A percentile compares a stretch with the other conserved stretches of the same genome.
These are phyloP conservation scores for Paralichthys olivaceus DNA, from an alignment of 2,113 vertebrate genomes.

Conservation along the genomic window DNA sequence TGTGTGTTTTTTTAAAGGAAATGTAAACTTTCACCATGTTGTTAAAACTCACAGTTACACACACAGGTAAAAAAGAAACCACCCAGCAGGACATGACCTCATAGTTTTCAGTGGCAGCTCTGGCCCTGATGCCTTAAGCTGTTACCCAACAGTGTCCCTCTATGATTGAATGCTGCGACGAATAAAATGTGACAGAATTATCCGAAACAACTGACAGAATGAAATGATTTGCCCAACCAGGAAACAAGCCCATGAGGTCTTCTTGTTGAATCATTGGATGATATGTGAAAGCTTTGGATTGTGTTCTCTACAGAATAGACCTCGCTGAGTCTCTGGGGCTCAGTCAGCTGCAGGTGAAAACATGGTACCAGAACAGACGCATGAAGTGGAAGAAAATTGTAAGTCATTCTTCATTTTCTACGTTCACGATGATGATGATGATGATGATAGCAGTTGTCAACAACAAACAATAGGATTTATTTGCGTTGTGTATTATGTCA, in stretches of 20 bases:
- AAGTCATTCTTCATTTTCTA: constrained; percentile 75
- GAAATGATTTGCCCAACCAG: not conserved
- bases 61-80: not conserved
- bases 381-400: constrained; percentile 99
- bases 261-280: not conserved
- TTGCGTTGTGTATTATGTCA: not conserved
- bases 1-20: too few species aligned
- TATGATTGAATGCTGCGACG: not conserved
- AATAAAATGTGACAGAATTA: not conserved
- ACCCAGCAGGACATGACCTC: not conserved
- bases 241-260: not conserved
- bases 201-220: not conserved
- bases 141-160: not conserved
- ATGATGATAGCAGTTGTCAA: not conserved
- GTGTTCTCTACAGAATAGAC: constrained; percentile 89
- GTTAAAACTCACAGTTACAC: too few species aligned
- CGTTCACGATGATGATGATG: not conserved
- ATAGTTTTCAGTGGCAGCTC: not conserved
- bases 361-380: constrained; percentile 98
- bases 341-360: constrained; percentile 98
- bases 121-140: too few species aligned
- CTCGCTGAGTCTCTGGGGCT: constrained; percentile 98
- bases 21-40: too few species aligned
- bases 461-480: not conserved
- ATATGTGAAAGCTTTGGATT: not conserved